A percentile compares a stretch with the other conserved stretches of the same genome.
These are phyloP conservation scores for Saimiri boliviensis DNA, from an alignment of 2,113 vertebrate genomes.

Conservation along the genomic window DNA sequence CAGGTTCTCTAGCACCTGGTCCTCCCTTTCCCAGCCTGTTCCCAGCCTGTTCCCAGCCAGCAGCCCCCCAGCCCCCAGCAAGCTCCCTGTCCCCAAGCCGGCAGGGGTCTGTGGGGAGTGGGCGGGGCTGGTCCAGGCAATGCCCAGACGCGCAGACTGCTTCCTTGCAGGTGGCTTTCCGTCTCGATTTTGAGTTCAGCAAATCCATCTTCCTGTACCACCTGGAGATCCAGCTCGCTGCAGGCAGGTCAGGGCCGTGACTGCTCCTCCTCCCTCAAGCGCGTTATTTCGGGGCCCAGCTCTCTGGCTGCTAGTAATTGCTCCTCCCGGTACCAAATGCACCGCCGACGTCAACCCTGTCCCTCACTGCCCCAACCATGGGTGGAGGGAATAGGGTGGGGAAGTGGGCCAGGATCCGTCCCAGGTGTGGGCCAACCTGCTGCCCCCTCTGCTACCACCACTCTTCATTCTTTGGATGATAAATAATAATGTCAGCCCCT, in stretches of 20 bases:
- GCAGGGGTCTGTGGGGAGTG: background rate
- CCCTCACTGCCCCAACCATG: background rate
- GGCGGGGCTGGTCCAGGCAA: accelerated
- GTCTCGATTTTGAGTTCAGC: constrained; percentile 95
- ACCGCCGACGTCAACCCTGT: background rate
- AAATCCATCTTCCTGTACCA: constrained; percentile 88
- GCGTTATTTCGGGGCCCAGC: background rate
- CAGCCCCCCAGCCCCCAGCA: background rate
- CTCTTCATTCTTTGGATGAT: background rate
- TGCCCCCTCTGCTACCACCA: accelerated
- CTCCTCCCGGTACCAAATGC: background rate
- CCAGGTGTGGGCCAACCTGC: no score
- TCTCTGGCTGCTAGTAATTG: background rate
- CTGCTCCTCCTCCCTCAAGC: background rate
- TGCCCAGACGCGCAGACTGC: accelerated
- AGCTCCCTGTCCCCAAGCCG: no score
- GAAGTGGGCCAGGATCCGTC: background rate
- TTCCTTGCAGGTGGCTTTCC: constrained; percentile 89
- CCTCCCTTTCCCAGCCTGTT: background rate
- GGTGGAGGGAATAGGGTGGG: no score
- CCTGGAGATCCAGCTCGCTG: constrained; percentile 84
- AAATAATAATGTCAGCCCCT: background rate
- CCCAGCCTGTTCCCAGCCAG: background rate
- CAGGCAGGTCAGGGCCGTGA: constrained; percentile 69
- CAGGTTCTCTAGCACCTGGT: background rate